A percentile compares a stretch with the other conserved stretches of the same genome.
These are phyloP conservation scores for Heliconius congener DNA, from an alignment of 1,140 invertebrate species.

Conservation along the genomic window DNA sequence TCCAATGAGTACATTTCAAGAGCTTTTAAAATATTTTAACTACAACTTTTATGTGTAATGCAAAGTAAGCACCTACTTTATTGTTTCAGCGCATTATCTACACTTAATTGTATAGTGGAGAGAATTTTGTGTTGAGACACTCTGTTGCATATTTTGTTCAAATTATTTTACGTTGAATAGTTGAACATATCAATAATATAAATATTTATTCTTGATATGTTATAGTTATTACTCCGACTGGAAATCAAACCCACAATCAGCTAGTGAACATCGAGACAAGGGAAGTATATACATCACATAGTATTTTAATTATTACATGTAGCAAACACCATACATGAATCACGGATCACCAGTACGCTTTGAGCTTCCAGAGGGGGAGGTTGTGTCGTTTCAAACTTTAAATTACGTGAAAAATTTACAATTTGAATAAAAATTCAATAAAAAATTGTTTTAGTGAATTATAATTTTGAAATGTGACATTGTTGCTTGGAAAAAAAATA, in stretches of 20 bases:
- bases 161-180: neutral
- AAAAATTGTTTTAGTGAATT: neutral
- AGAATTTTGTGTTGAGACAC: too few species aligned
- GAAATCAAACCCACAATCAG: neutral
- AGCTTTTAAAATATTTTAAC: neutral
- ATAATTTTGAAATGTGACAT: conserved; percentile 36
- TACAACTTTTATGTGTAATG: neutral
- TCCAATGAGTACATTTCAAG: neutral
- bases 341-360: conserved; percentile 35
- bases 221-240: neutral
- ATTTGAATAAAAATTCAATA: neutral
- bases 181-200: neutral
- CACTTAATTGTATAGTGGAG: too few species aligned
- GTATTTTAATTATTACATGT: conserved; percentile 8
- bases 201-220: neutral
- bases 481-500: conserved; percentile 30
- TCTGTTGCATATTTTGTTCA: too few species aligned
- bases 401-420: conserved; percentile 13
- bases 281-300: neutral
- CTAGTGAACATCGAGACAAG: neutral
- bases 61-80: neutral
- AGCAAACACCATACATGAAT: conserved; percentile 34
- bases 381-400: conserved; percentile 8
- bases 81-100: neutral
- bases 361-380: conserved; percentile 28